These are phyloP conservation scores for Sterrhoptilus dennistouni DNA, from an alignment of 2,113 vertebrate species.

Conservation along the genomic window DNA sequence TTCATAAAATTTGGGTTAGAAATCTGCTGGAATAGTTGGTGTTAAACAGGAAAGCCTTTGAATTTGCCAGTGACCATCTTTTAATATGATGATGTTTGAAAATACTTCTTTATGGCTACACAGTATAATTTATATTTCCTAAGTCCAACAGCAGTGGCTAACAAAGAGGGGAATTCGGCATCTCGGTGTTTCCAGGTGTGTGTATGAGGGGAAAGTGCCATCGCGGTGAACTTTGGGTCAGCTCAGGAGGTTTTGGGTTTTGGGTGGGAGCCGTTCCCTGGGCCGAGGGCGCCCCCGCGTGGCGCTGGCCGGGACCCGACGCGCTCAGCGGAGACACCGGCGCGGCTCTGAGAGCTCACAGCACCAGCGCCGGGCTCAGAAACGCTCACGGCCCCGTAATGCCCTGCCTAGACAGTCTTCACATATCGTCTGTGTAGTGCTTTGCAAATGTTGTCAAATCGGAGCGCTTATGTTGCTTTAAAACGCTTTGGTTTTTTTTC, in stretches of 20 bases:
- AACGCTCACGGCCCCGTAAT: fast-evolving
- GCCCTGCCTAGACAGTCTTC: too few relatives aligned
- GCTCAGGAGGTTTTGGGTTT: neutral
- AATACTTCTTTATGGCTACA: neutral
- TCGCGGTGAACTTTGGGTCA: neutral
- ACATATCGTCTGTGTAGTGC: fast-evolving
- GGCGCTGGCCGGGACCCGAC: neutral
- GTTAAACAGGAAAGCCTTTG: neutral
- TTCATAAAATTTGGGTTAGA: neutral
- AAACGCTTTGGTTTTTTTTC: fast-evolving
- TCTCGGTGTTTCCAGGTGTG: neutral
- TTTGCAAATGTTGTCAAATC: too few relatives aligned
- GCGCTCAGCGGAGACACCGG: neutral
- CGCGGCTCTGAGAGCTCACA: neutral
- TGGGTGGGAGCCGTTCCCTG: neutral
- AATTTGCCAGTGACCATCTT: neutral
- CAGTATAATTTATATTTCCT: fast-evolving
- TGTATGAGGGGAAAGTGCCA: fast-evolving
- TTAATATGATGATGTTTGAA: neutral
- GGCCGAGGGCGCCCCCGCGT: neutral
- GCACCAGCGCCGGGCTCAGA: neutral
- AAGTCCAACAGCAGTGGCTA: neutral
- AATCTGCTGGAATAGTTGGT: neutral
- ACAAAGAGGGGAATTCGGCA: neutral
- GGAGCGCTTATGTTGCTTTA: neutral